Base-by-base conservation (phyloP, 2,797 vertebrate species). In the Schizopygopsis malacanthus region DNA sequence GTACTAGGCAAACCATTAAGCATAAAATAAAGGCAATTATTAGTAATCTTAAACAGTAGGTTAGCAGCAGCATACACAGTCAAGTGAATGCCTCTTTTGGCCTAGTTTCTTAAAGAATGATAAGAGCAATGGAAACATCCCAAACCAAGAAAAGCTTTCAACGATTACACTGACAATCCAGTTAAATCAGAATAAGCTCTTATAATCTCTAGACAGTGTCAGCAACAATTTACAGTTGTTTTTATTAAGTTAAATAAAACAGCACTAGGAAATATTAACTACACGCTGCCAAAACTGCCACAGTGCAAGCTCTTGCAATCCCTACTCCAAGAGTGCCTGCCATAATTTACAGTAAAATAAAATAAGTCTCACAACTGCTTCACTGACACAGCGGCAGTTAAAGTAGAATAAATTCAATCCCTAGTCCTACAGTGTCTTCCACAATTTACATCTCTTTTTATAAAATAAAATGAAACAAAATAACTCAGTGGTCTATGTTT, bases 31-130 rank as follows among this genome's bases (percentile, higher is more conserved):
- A 22, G 16, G 63, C 43, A 71, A 52, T 69, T 15, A 33, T 20
- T 45, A 45, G 4, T 56, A 16, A 10, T 25, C 11, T 20, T 11
- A 81, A 69, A 70, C 5, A 81, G 7, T 10, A 6, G 20, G 43
- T 72, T 70, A 63, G 22, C 43, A 13, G 75, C 47, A 79, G 39
- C 82, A 28, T 63, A 79, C 11, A 81, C 71, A 85, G 54, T 16
- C 81, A 82, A 88, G 88, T 85, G 39, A 71, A 9, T 6, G 9
- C 16, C 11, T 65, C 18, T 79, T 25, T 79, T n/a, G 18, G 20
- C 28, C 39, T n/a, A 59, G 50, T 69, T 50, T 81, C 20, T 69
- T n/a, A 22, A 45, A 33, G 12, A 73, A 45, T 67, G 9, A 63
- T 52, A 81, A 81, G 20, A 56, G 33, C 22, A 9, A 15, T 80